Percentiles rank a stretch among this genome's conserved stretches.
Conservation (phyloP, 2,888 invertebrate species). For the Ceriagrion tenellum region DNA sequence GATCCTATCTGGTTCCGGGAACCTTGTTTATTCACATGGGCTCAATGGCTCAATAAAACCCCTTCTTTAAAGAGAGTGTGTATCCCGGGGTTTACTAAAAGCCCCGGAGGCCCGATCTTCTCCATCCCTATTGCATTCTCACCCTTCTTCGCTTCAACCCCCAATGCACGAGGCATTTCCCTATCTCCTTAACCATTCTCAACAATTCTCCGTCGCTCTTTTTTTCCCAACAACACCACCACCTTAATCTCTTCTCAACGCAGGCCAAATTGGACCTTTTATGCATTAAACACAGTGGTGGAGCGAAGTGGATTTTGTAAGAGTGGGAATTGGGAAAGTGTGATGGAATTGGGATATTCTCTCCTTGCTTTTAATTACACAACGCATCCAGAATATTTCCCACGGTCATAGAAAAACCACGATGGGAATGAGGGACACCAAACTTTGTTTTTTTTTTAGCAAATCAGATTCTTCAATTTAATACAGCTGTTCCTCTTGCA, state of each 20-base stretch:
- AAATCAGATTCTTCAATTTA: too few species aligned
- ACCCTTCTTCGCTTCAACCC: background rate
- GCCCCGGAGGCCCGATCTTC: slow-evolving; percentile 4
- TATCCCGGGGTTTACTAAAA: slow-evolving; percentile 24
- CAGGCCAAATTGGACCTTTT: slow-evolving; percentile 29
- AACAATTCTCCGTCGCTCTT: background rate
- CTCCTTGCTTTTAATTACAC: too few species aligned
- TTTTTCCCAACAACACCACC: background rate
- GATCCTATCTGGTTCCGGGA: slow-evolving; percentile 43
- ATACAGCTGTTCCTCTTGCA: too few species aligned
- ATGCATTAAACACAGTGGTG: background rate
- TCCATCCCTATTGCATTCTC: background rate
- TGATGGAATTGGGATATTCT: background rate
- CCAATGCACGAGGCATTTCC: background rate
- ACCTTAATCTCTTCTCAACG: slow-evolving; percentile 49
- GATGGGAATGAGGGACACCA: too few species aligned
- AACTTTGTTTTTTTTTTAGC: too few species aligned
- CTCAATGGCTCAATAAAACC: slow-evolving; percentile 67
- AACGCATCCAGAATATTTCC: too few species aligned
- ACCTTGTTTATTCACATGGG: slow-evolving; percentile 50
- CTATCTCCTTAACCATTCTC: background rate
- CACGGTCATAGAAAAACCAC: too few species aligned
- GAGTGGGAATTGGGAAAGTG: background rate
- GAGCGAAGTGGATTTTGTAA: background rate
- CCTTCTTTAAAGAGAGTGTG: slow-evolving; percentile 33